Percentiles rank a stretch among this genome's conserved stretches.
Conservation (phyloP, 2,888 invertebrate genomes). For the Adineta ricciae region DNA sequence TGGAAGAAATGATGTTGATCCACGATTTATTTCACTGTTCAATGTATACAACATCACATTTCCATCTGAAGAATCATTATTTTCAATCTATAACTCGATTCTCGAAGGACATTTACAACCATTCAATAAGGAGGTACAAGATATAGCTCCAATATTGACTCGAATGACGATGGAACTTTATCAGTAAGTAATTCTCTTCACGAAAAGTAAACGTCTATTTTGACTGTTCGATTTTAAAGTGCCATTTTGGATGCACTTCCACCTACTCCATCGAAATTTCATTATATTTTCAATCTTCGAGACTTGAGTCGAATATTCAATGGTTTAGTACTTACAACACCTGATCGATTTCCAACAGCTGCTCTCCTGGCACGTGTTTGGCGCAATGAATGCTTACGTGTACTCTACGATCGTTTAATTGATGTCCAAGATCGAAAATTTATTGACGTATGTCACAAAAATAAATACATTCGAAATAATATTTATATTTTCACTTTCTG, state of each 20-base stretch:
- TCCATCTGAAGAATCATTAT: slow-evolving; percentile 66
- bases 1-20: slow-evolving; percentile 80
- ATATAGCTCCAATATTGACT: slow-evolving; percentile 61
- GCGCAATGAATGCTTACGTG: slow-evolving; percentile 77
- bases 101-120: slow-evolving; percentile 64
- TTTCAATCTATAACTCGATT: slow-evolving; percentile 72
- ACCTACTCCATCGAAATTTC: slow-evolving; percentile 51
- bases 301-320: slow-evolving; percentile 63
- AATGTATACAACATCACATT: slow-evolving; percentile 74
- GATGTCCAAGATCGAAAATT: slow-evolving; percentile 53
- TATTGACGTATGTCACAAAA: slow-evolving; percentile 41
- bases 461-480: background rate
- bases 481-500: background rate
- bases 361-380: slow-evolving; percentile 71
- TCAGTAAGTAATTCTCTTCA: background rate
- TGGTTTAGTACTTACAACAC: slow-evolving; percentile 68
- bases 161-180: slow-evolving; percentile 71
- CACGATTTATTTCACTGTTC: slow-evolving; percentile 80
- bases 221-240: slow-evolving; percentile 36
- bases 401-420: slow-evolving; percentile 76
- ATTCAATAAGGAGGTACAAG: slow-evolving; percentile 62
- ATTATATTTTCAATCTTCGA: slow-evolving; percentile 50
- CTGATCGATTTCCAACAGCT: slow-evolving; percentile 60
- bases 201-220: too few species aligned
- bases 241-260: slow-evolving; percentile 59